phyloP scores from a whole-genome alignment of 2,113 vertebrate genomes.

The Xenus cinereus region DNA sequence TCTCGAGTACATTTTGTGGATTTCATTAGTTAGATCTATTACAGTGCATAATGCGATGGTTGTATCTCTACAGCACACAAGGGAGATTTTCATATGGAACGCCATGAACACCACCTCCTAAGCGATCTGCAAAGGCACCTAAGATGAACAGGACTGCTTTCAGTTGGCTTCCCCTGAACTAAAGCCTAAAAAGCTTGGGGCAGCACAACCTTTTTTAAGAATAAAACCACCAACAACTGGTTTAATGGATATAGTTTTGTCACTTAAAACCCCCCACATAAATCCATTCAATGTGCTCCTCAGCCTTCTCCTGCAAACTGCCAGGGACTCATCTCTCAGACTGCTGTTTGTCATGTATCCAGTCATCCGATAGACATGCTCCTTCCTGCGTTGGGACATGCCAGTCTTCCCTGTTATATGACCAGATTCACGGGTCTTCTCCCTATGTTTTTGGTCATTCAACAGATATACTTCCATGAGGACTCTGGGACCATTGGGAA shows the following conservation, averaged over 20 bases:
- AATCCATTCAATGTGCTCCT: background rate
- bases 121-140: background rate
- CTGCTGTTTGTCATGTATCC: background rate
- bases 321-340: background rate
- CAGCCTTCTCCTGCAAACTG: background rate
- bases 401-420: background rate
- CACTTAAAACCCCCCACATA: background rate
- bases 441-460: background rate
- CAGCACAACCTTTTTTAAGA: background rate
- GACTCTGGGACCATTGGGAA: background rate
- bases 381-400: background rate
- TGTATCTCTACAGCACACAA: background rate
- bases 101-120: background rate
- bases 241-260: background rate
- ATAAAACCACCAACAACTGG: background rate
- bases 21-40: background rate
- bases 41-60: background rate
- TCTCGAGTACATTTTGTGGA: background rate
- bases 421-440: background rate
- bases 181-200: background rate
- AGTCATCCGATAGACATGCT: background rate
- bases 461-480: background rate
- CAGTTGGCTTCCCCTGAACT: background rate
- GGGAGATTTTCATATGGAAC: background rate
- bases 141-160: background rate